These are phyloP conservation scores for Stenoptilia bipunctidactyla DNA, from an alignment of 2,888 invertebrate genomes.

Conservation along the genomic window DNA sequence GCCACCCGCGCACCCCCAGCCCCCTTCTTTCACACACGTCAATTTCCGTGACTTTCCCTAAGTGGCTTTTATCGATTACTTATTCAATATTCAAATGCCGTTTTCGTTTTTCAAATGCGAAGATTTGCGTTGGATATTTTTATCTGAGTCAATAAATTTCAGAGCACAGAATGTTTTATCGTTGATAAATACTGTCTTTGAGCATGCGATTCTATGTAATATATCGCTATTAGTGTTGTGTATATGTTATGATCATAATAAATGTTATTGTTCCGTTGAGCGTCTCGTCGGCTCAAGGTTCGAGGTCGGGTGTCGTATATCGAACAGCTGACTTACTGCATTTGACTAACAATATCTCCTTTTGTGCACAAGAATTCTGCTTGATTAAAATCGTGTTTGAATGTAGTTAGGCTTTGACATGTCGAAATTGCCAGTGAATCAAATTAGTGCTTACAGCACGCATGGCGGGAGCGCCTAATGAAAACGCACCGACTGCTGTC, in stretches of 20 bases:
- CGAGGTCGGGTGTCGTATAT: constrained; percentile 23
- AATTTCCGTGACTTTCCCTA: constrained; percentile 56
- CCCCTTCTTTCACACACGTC: constrained; percentile 42
- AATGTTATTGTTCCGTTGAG: constrained; percentile 42
- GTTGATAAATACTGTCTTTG: background rate
- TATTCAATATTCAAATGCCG: constrained; percentile 37
- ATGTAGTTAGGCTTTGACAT: too few relatives aligned
- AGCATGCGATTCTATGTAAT: constrained; percentile 3
- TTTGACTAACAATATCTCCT: background rate
- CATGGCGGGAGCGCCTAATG: too few relatives aligned
- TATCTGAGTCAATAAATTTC: constrained; percentile 1
- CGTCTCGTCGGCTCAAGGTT: constrained; percentile 39
- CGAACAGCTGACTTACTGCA: constrained; percentile 38
- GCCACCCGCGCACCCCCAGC: constrained; percentile 22
- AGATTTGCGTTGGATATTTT: background rate
- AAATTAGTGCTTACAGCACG: too few relatives aligned
- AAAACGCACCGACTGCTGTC: too few relatives aligned
- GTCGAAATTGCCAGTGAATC: too few relatives aligned
- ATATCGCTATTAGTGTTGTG: constrained; percentile 5
- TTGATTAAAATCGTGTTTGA: too few relatives aligned
- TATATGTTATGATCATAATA: constrained; percentile 26
- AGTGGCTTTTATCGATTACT: constrained; percentile 13
- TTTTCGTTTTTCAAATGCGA: constrained; percentile 4
- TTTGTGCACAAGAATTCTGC: too few relatives aligned
- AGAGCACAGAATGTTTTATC: background rate